Percentiles rank a stretch among this genome's conserved stretches.
Conservation (phyloP, 2,888 invertebrate genomes). For the Dicyrtomina minuta region DNA sequence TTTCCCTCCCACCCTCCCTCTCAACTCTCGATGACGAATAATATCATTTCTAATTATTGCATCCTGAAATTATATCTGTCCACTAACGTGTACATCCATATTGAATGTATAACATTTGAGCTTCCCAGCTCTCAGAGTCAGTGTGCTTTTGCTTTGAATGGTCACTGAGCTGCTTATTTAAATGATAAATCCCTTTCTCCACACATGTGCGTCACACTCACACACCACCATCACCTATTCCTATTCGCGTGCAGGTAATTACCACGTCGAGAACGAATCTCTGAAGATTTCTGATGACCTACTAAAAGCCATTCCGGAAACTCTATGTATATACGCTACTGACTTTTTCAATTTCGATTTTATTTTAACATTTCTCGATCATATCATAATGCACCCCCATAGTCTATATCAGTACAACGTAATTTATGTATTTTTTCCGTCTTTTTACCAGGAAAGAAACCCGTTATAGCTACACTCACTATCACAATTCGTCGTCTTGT, state of each 20-base stretch:
- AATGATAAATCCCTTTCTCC: slow-evolving; percentile 8
- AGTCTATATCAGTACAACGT: too few relatives aligned
- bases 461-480: too few relatives aligned
- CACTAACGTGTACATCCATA: too few relatives aligned
- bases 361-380: background rate
- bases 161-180: slow-evolving; percentile 3
- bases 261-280: background rate
- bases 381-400: background rate
- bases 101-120: too few relatives aligned
- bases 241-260: background rate
- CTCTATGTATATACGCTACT: background rate
- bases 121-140: background rate
- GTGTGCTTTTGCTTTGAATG: background rate
- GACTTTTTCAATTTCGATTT: background rate
- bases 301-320: slow-evolving; percentile 19
- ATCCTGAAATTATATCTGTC: too few relatives aligned
- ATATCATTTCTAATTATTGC: too few relatives aligned
- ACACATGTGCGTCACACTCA: slow-evolving; percentile 18
- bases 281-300: slow-evolving; percentile 9
- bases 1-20: background rate
- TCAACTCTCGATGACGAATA: too few relatives aligned
- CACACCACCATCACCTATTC: background rate
- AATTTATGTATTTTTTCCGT: too few relatives aligned
- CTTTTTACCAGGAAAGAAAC: too few relatives aligned
- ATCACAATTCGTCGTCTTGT: too few relatives aligned